These are phyloP conservation scores for Frankliniella fusca DNA, from an alignment of 2,888 invertebrate species.

Conservation along the genomic window DNA sequence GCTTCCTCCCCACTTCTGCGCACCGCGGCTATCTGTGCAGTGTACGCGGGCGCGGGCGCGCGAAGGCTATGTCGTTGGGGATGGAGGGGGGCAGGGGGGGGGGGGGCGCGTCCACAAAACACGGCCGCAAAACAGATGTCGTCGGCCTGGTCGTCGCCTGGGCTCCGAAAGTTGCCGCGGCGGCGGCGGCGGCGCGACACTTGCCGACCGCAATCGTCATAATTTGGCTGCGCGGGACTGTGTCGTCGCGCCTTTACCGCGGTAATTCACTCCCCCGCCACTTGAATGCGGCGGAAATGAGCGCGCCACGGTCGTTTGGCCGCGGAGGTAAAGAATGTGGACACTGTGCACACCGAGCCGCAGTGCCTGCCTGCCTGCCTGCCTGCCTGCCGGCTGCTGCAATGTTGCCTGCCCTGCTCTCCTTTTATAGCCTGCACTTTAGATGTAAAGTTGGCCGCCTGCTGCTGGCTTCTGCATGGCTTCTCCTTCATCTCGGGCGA, in stretches of 20 bases:
- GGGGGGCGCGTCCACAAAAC: no score
- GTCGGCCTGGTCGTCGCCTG: background rate
- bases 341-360: background rate
- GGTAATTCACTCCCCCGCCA: background rate
- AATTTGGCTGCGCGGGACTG: background rate
- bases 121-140: no score
- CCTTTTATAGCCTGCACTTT: background rate
- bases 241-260: background rate
- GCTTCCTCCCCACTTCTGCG: no score
- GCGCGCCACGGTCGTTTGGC: background rate
- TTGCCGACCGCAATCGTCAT: conserved; percentile 10
- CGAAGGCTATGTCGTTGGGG: no score
- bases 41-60: no score
- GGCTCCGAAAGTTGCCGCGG: background rate
- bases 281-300: background rate
- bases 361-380: background rate
- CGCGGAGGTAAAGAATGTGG: background rate
- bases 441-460: conserved; percentile 18
- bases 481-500: background rate
- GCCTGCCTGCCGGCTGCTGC: background rate
- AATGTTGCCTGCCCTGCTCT: background rate
- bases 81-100: no score
- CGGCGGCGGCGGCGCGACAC: background rate
- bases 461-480: background rate
- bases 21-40: no score